A percentile compares a stretch with the other conserved stretches of the same genome.
phyloP scores from a whole-genome alignment of 2,113 vertebrate genomes.

The Oostethus manadensis region DNA sequence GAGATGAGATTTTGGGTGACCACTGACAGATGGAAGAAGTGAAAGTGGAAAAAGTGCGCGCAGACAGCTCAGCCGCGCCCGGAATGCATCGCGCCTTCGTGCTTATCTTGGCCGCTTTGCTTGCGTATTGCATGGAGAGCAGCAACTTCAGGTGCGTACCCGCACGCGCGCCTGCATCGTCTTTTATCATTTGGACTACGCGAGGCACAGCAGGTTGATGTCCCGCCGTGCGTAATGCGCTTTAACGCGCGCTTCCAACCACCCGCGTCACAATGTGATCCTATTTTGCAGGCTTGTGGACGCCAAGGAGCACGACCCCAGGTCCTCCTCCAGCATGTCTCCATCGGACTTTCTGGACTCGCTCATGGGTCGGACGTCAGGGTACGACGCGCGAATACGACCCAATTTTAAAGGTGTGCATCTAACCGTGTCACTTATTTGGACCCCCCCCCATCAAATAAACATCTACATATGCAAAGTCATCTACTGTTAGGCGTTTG shows the following conservation, averaged over 20 bases:
- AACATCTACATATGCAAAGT: not conserved
- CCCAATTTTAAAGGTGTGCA: conserved; percentile 97
- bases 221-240: conserved; percentile 1
- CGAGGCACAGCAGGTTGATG: no score
- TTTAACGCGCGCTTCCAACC: not conserved
- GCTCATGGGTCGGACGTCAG: conserved; percentile 96
- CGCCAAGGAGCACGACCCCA: conserved; percentile 94
- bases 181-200: no score
- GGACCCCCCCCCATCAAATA: not conserved
- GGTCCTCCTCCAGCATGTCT: conserved; percentile 87
- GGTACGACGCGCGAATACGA: conserved; percentile 96
- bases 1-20: conserved; percentile 57
- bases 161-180: not conserved
- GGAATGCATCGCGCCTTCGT: conserved; percentile 93
- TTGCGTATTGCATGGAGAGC: conserved; percentile 87
- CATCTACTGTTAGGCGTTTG: no score
- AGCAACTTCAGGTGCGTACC: conserved; percentile 86
- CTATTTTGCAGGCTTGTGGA: conserved; percentile 74
- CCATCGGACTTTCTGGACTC: conserved; percentile 99
- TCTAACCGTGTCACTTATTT: not conserved
- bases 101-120: conserved; percentile 89
- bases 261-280: not conserved
- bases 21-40: conserved; percentile 65
- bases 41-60: conserved; percentile 67
- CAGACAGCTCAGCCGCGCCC: conserved; percentile 78